Evolutionary conservation across 1,140 invertebrate genomes (phyloP), one percentile per base, ranked within the genome.

Genomic region (Choristoneura fumiferana): DNA sequence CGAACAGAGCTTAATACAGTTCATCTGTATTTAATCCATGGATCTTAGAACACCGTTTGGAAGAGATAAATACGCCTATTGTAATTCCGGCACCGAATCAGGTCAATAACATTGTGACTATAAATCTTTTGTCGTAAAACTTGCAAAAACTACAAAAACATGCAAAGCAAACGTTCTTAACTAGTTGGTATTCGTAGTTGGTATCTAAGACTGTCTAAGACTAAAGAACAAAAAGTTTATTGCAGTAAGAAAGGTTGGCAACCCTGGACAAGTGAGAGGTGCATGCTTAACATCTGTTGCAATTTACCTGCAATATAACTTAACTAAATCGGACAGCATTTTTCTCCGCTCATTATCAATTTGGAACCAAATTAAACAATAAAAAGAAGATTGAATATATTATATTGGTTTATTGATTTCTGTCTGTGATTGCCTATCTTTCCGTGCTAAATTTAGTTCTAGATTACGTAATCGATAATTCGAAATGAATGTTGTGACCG

Each of bases 271-370:
- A 81, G 73, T 76, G 71, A 74, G 71, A 76, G 78, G 76, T 66
- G 65, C 64, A 60, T 63, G 55, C 75, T 75, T 70, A 59, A 62
- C 62, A 64, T 63, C 68, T 81, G 78, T 78, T 75, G 78, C 78
- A 84, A 81, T 67, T 63, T 75, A 78, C 71, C 73, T 81, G 73
- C 67, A 69, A 62, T 75, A 76, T 71, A 76, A 73, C 78, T 71
- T 73, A 64, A 79, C 71, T 73, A 62, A 69, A 76, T 74, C 68
- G 69, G 69, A 13, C 43, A 15, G 43, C 43, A 49, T 49, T 49
- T 49, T 45, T 45, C 40, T 40, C 29, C 43, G 18, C 43, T 17
- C 43, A 12, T 49, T 22, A 49, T 22, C 43, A 49, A 49, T 18
- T 49, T 49, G 17, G 17, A n/a, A 49, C 18, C 29, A 49, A 49